phyloP scores from a whole-genome alignment of 2,113 vertebrate genomes.

The Collichthys lucidus region DNA sequence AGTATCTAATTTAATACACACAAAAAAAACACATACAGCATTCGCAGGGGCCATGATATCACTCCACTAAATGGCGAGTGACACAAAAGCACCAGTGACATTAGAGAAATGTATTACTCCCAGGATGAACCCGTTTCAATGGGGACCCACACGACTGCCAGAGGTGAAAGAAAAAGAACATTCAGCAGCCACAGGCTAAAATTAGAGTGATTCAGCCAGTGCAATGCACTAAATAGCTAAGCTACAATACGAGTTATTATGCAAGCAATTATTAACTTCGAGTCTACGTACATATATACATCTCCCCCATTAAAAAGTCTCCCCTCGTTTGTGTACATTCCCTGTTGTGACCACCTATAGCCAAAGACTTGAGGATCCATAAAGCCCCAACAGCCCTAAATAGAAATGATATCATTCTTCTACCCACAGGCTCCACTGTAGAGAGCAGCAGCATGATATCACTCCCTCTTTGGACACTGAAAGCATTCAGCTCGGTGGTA shows the following conservation, averaged over 20 bases:
- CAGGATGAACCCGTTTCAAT: conserved; percentile 49
- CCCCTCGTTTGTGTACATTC: conserved; percentile 18
- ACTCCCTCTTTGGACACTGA: conserved; percentile 36
- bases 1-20: conserved; percentile 45
- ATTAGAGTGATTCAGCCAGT: conserved; percentile 35
- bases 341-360: neutral
- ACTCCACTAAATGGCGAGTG: conserved; percentile 48
- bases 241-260: conserved; percentile 45
- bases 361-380: conserved; percentile 41
- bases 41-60: conserved; percentile 20
- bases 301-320: conserved; percentile 30
- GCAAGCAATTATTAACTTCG: conserved; percentile 55
- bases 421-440: conserved; percentile 34
- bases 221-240: conserved; percentile 21
- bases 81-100: conserved; percentile 43
- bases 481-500: conserved; percentile 36
- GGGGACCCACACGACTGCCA: conserved; percentile 15
- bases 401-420: conserved; percentile 31
- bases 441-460: conserved; percentile 35
- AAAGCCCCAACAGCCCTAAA: conserved; percentile 42
- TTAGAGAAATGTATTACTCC: conserved; percentile 60
- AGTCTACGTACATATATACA: too few species aligned
- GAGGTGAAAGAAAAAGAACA: conserved; percentile 59
- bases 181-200: conserved; percentile 49
- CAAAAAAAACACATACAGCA: neutral